A percentile compares a stretch with the other conserved stretches of the same genome.
Evolutionary conservation across 2,797 vertebrate genomes (phyloP).

Genomic region (Columba guinea): DNA sequence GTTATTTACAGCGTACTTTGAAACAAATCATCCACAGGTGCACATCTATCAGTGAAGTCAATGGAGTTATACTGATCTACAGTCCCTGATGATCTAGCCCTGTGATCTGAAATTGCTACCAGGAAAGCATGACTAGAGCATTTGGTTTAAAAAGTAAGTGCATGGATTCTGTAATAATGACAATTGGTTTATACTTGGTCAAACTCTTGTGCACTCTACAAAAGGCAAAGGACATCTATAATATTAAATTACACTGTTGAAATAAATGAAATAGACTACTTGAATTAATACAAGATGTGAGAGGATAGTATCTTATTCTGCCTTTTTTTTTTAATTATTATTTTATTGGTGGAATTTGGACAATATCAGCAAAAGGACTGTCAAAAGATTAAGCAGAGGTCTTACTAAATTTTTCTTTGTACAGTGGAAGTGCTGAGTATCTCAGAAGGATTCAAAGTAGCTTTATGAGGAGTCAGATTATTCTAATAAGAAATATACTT

Average conservation of each 20-base stretch:
- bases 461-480: background rate
- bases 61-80: background rate
- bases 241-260: background rate
- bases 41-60: background rate
- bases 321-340: fast-evolving
- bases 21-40: background rate
- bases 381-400: background rate
- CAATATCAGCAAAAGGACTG: background rate
- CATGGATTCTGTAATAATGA: background rate
- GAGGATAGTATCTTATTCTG: background rate
- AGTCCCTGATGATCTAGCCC: background rate
- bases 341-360: background rate
- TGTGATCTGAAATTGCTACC: background rate
- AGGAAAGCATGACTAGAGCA: background rate
- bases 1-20: slow-evolving; percentile 13
- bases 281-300: background rate
- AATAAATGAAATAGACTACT: background rate
- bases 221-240: background rate
- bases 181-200: background rate
- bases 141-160: background rate
- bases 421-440: background rate
- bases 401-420: background rate
- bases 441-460: background rate
- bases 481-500: background rate
- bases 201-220: background rate